These are phyloP conservation scores for Molanna angustata DNA, from an alignment of 2,888 invertebrate genomes.

Conservation along the genomic window DNA sequence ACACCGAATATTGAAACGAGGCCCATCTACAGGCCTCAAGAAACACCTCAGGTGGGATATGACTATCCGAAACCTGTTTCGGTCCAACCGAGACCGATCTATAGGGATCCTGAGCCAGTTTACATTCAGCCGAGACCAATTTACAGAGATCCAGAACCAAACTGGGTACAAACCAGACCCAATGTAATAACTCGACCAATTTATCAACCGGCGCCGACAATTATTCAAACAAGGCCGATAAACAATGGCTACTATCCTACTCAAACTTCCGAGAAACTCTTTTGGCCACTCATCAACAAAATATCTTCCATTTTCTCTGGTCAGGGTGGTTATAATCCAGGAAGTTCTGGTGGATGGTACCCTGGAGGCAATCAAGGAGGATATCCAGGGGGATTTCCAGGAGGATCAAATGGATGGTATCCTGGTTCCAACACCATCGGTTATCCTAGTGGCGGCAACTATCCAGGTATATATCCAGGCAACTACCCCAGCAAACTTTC, in stretches of 20 bases:
- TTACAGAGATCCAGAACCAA: neutral
- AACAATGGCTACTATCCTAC: neutral
- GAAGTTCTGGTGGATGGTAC: neutral
- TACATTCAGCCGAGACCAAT: constrained; percentile 10
- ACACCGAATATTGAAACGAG: constrained; percentile 4
- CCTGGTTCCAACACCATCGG: constrained; percentile 28
- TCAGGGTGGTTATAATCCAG: no score
- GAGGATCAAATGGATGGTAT: constrained; percentile 9
- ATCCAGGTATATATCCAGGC: constrained; percentile 22
- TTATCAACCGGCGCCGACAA: constrained; percentile 3
- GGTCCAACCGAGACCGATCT: constrained; percentile 19
- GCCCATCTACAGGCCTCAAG: constrained; percentile 4
- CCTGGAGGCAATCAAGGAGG: neutral
- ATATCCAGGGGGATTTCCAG: neutral
- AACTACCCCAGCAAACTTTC: constrained; percentile 22
- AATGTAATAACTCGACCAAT: constrained; percentile 10
- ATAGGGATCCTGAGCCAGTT: constrained; percentile 14
- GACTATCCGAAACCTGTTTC: constrained; percentile 25
- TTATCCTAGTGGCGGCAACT: constrained; percentile 14
- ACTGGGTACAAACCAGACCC: constrained; percentile 14
- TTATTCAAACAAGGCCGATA: constrained; percentile 11
- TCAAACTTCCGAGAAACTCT: constrained; percentile 8
- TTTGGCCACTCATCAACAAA: constrained; percentile 18
- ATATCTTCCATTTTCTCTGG: constrained; percentile 8
- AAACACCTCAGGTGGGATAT: constrained; percentile 8